Conservation (phyloP, 2,113 vertebrate genomes). For the Lophius piscatorius region DNA sequence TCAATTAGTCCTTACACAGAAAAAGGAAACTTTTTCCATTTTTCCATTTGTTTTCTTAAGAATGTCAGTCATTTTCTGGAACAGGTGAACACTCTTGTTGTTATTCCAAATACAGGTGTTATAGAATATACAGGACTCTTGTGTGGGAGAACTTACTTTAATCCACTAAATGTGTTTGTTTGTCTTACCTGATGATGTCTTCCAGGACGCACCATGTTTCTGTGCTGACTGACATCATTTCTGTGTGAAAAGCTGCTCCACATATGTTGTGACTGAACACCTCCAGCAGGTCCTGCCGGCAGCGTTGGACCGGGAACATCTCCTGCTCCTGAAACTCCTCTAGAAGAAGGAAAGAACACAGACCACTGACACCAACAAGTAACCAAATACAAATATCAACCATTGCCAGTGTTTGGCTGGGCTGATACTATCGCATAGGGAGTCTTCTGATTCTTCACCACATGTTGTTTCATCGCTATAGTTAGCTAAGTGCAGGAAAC, state of each 20-base stretch:
- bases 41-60: no score
- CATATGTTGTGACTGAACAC: fast-evolving
- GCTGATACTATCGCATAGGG: no score
- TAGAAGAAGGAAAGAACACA: conserved; percentile 15
- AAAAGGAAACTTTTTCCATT: no score
- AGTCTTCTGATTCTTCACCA: no score
- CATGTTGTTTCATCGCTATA: no score
- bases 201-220: conserved; percentile 66
- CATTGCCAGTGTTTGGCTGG: no score
- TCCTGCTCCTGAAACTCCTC: conserved; percentile 66
- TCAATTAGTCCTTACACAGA: background rate
- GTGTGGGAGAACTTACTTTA: no score
- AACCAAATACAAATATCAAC: background rate
- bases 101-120: no score
- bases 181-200: conserved; percentile 51
- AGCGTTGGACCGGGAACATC: fast-evolving
- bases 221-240: conserved; percentile 25
- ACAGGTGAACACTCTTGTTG: no score
- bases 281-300: fast-evolving
- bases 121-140: no score
- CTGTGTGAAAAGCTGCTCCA: fast-evolving
- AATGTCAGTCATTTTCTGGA: no score
- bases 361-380: background rate
- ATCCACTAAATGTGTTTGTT: background rate
- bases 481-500: conserved; percentile 1